phyloP scores from a whole-genome alignment of 2,888 invertebrate genomes.

The Oscheius sp. region DNA sequence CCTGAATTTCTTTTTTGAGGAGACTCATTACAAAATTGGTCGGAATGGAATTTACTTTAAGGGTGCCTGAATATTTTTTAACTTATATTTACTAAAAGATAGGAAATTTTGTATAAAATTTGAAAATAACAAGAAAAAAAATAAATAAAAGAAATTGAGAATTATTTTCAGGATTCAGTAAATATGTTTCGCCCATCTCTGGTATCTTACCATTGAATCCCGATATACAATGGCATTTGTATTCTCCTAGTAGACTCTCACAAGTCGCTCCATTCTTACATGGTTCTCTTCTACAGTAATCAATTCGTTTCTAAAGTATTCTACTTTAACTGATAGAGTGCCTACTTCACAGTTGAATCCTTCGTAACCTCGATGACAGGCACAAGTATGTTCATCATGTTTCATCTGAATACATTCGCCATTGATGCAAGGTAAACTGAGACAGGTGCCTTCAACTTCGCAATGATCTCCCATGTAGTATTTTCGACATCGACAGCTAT shows the following conservation, averaged over 20 bases:
- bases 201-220: slow-evolving; percentile 67
- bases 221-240: slow-evolving; percentile 57
- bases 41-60: too few relatives aligned
- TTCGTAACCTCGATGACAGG: slow-evolving; percentile 54
- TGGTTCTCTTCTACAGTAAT: slow-evolving; percentile 57
- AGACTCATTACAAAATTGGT: too few relatives aligned
- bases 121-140: too few relatives aligned
- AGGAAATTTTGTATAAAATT: too few relatives aligned
- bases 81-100: too few relatives aligned
- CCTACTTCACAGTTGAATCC: slow-evolving; percentile 52
- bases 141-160: too few relatives aligned
- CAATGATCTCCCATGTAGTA: slow-evolving; percentile 56
- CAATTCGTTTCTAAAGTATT: slow-evolving; percentile 55
- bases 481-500: slow-evolving; percentile 56
- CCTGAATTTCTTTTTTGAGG: too few relatives aligned
- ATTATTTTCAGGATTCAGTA: too few relatives aligned
- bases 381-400: slow-evolving; percentile 51
- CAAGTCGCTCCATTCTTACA: slow-evolving; percentile 77
- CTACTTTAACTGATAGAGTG: neutral
- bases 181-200: too few relatives aligned
- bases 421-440: slow-evolving; percentile 50
- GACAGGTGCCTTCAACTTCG: slow-evolving; percentile 57
- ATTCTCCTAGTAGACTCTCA: slow-evolving; percentile 83
- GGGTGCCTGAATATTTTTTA: too few relatives aligned
- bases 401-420: slow-evolving; percentile 57